Base-by-base conservation (phyloP, 1,140 invertebrate genomes). In the Bombyx mori region DNA sequence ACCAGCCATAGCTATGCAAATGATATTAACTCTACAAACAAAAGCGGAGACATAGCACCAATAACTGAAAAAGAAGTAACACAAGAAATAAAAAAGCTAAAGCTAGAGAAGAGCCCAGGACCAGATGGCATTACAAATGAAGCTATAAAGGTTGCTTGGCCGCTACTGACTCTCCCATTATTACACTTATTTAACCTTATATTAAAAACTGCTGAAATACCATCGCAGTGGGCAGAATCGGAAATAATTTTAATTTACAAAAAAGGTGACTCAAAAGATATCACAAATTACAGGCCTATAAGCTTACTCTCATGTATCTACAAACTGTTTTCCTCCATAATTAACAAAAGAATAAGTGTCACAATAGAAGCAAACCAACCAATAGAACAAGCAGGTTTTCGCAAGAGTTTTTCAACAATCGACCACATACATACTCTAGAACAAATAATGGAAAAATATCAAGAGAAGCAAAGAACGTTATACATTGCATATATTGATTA, bases 401-500 rank as follows among this genome's bases (percentile, higher is more conserved):
- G 56, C n/a, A 57, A 57, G 22, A 49, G 49, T 2, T 57, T 44
- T 50, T 58, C 57, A 26, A 58, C 57, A 10, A 46, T 53, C 6
- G 57, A 58, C 44, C 56, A 57, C 22, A 61, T 67, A 18, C 57
- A 64, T 22, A 62, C 52, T 6, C n/a, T 68, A 26, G 52, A 64
- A 8, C 52, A 60, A 65, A 22, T 68, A 50, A 58, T 68, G 47
- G 62, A 68, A 61, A 60, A 64, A 56, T 53, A 68, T 12, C 3
- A n/a, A 54, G 59, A 68, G 46, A 53, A 8, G 7, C 52, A 57
- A 7, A n/a, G 54, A 51, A 9, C 8, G 5, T 42, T 63, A 12
- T 63, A 67, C 50, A 0, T 67, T 12, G 58, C 57, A 18, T 67
- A 49, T 54, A 49, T 67, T 10, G 65, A 61, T 12, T 59, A 62